Percentiles rank a stretch among this genome's conserved stretches.
Evolutionary conservation across 2,888 invertebrate species (phyloP).

Genomic region (Camptogramma bilineatum): DNA sequence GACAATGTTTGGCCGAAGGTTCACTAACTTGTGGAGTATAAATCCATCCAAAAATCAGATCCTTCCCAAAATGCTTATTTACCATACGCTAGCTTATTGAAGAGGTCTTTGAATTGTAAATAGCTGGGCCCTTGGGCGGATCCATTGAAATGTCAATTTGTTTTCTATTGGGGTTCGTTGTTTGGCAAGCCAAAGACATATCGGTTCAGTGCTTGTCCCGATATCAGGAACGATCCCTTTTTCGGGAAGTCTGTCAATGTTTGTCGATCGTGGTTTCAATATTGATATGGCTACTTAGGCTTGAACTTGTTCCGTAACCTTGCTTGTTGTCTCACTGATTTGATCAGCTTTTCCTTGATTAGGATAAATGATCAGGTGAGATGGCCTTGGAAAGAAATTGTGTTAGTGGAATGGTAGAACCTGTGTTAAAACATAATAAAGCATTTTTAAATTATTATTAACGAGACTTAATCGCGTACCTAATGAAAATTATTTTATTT

Average conservation of each 20-base stretch:
- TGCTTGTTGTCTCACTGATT: not conserved
- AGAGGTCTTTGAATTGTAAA: slow-evolving; percentile 84
- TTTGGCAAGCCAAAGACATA: slow-evolving; percentile 49
- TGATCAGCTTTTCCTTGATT: not conserved
- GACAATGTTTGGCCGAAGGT: slow-evolving; percentile 11
- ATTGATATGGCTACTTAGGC: slow-evolving; percentile 43
- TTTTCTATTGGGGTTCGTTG: slow-evolving; percentile 77
- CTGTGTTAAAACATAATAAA: no score
- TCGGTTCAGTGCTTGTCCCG: slow-evolving; percentile 39
- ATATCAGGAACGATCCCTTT: slow-evolving; percentile 36
- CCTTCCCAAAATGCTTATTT: slow-evolving; percentile 78
- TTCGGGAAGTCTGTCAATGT: slow-evolving; percentile 41
- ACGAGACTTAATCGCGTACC: no score
- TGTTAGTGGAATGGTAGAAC: no score
- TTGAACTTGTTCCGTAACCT: not conserved
- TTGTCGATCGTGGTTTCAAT: slow-evolving; percentile 42
- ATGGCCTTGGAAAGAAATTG: not conserved
- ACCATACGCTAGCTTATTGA: slow-evolving; percentile 79
- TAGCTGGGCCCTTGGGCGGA: slow-evolving; percentile 70
- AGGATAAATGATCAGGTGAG: not conserved
- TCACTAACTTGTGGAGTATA: slow-evolving; percentile 30
- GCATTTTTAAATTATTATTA: no score
- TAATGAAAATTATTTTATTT: no score
- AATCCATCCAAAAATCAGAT: slow-evolving; percentile 72
- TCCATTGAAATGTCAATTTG: slow-evolving; percentile 84